Conservation (phyloP, 2,888 invertebrate genomes). For the Sepiola atlantica region DNA sequence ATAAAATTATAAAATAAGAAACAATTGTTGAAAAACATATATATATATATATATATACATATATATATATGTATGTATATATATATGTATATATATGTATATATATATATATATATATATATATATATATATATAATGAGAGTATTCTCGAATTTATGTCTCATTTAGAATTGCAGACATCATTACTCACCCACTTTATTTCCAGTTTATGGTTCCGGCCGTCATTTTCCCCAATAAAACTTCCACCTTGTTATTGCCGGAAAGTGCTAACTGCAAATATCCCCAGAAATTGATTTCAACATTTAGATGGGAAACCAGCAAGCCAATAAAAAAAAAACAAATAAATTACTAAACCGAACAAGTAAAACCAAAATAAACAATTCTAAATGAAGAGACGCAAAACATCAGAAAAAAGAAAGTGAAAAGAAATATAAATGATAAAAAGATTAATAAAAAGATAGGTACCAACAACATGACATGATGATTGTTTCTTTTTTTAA, state of each 20-base stretch:
- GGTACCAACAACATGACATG: no score
- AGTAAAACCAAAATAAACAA: neutral
- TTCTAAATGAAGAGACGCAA: neutral
- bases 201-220: neutral
- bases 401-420: no score
- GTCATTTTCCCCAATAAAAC: neutral
- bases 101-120: neutral
- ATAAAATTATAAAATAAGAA: no score
- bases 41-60: neutral
- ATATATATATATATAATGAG: neutral
- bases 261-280: slow-evolving; percentile 14
- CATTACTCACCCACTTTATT: neutral
- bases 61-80: neutral
- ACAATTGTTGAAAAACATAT: neutral
- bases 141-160: neutral
- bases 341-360: neutral
- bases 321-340: neutral
- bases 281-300: neutral
- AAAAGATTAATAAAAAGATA: neutral
- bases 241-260: neutral
- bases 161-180: neutral
- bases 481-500: no score
- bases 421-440: neutral
- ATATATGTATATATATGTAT: neutral
- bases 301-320: neutral